A percentile compares a stretch with the other conserved stretches of the same genome.
Evolutionary conservation across 2,797 vertebrate genomes (phyloP).

Genomic region (Macropodus opercularis): DNA sequence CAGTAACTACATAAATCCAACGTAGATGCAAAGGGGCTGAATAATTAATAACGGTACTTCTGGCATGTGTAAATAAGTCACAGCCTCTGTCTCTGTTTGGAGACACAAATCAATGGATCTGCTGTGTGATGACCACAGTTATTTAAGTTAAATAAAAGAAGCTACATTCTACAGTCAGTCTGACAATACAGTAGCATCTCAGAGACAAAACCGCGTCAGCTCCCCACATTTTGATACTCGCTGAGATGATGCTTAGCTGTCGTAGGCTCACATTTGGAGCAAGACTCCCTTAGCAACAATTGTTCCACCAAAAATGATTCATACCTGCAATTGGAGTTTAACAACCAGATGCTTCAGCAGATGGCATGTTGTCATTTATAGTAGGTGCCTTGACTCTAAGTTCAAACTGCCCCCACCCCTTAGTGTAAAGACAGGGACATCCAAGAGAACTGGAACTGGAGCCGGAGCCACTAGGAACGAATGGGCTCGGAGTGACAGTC

Average conservation of each 20-base stretch:
- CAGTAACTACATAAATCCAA: background rate
- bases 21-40: background rate
- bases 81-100: too few relatives aligned
- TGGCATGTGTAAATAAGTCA: background rate
- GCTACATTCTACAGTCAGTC: background rate
- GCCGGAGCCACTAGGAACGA: slow-evolving; percentile 23
- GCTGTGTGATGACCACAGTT: background rate
- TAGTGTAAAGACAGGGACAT: slow-evolving; percentile 21
- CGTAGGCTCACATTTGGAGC: slow-evolving; percentile 6
- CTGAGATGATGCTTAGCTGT: background rate
- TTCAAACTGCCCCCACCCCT: too few relatives aligned
- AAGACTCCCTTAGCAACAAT: slow-evolving; percentile 14
- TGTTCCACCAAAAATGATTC: too few relatives aligned
- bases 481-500: slow-evolving; percentile 21
- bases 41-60: background rate
- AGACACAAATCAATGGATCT: too few relatives aligned
- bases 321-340: slow-evolving; percentile 28
- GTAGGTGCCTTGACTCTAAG: too few relatives aligned
- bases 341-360: slow-evolving; percentile 37
- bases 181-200: background rate
- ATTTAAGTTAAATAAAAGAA: background rate
- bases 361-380: slow-evolving; percentile 44
- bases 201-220: background rate
- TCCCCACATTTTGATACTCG: background rate
- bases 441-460: slow-evolving; percentile 8